Percentiles rank a stretch among this genome's conserved stretches.
Evolutionary conservation across 2,888 invertebrate species (phyloP).

Genomic region (Phyllotreta cruciferae): DNA sequence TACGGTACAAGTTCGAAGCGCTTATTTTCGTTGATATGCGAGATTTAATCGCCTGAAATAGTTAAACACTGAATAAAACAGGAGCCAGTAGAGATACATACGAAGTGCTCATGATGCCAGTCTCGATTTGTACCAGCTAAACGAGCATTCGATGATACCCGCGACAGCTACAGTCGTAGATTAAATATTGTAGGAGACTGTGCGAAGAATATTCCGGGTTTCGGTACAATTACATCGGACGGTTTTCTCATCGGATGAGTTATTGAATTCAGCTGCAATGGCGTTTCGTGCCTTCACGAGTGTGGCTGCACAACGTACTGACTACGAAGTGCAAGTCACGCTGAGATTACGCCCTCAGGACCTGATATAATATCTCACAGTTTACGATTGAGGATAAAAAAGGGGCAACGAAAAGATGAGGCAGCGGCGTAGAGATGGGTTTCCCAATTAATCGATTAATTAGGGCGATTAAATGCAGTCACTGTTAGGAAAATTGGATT

Average conservation of each 20-base stretch:
- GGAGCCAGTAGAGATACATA: conserved; percentile 14
- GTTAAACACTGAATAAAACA: conserved; percentile 17
- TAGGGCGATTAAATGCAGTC: no score
- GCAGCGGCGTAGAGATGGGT: background rate
- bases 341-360: conserved; percentile 37
- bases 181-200: no score
- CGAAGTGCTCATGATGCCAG: background rate
- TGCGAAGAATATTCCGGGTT: no score
- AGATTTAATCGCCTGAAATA: conserved; percentile 12
- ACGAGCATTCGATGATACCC: no score
- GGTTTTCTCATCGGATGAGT: conserved; percentile 24
- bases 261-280: conserved; percentile 33
- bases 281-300: conserved; percentile 34
- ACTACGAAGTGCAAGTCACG: conserved; percentile 36
- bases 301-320: conserved; percentile 26
- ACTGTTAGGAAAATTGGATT: background rate
- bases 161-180: no score
- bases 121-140: background rate
- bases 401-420: no score
- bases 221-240: conserved; percentile 28
- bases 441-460: background rate
- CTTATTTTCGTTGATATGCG: conserved; percentile 12
- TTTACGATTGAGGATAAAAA: conserved; percentile 26
- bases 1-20: conserved; percentile 16
- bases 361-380: conserved; percentile 35